phyloP scores from a whole-genome alignment of 2,888 invertebrate genomes.

The Cephus spinipes region DNA sequence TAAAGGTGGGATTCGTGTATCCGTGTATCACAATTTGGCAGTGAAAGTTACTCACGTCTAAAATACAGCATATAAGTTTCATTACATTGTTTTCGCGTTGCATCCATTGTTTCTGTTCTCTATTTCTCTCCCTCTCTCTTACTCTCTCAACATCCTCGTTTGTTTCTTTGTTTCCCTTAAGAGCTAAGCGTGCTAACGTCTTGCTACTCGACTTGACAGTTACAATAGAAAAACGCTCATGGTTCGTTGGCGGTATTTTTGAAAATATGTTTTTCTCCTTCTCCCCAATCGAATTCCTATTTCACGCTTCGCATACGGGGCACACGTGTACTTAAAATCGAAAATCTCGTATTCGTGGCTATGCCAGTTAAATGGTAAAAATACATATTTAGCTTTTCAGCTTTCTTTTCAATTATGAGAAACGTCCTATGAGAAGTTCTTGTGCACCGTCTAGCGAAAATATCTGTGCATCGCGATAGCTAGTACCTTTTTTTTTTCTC shows the following conservation, averaged over 20 bases:
- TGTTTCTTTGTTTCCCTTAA: background rate
- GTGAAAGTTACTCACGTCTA: conserved; percentile 59
- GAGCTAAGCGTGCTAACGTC: background rate
- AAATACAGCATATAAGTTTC: conserved; percentile 40
- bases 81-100: background rate
- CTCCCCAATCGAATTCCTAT: background rate
- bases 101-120: background rate
- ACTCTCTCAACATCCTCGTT: background rate
- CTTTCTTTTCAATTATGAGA: conserved; percentile 4
- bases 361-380: conserved; percentile 9
- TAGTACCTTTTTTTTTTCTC: background rate
- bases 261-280: background rate
- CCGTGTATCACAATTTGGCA: conserved; percentile 66
- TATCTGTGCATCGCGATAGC: conserved; percentile 26
- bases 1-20: conserved; percentile 40
- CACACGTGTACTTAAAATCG: background rate
- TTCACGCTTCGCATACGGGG: background rate
- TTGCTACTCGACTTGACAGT: background rate
- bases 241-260: background rate
- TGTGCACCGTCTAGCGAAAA: conserved; percentile 49
- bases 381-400: conserved; percentile 15
- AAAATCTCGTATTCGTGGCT: background rate
- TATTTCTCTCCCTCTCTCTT: background rate
- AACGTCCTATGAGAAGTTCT: conserved; percentile 25
- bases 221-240: background rate